phyloP scores from a whole-genome alignment of 2,888 invertebrate species.

The Drosophila melanocephala region DNA sequence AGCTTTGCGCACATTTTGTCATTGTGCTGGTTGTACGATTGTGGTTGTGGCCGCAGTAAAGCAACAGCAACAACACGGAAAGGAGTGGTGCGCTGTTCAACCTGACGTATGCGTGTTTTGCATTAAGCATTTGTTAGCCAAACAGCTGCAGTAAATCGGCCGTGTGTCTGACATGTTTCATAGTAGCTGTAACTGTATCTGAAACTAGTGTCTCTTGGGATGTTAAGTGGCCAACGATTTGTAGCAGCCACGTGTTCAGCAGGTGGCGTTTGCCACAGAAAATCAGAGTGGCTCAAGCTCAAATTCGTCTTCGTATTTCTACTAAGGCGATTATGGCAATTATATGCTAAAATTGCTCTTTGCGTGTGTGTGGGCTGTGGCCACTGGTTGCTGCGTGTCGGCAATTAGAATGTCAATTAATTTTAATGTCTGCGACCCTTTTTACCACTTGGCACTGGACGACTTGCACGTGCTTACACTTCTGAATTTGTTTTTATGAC shows the following conservation, averaged over 20 bases:
- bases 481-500: slow-evolving; percentile 4
- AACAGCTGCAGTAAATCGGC: slow-evolving; percentile 57
- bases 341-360: slow-evolving; percentile 31
- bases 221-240: slow-evolving; percentile 66
- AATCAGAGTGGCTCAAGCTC: neutral
- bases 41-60: slow-evolving; percentile 15
- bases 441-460: slow-evolving; percentile 45
- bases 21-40: slow-evolving; percentile 17
- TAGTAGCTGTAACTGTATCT: slow-evolving; percentile 16
- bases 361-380: neutral
- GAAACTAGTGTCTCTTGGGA: slow-evolving; percentile 30
- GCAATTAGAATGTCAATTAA: slow-evolving; percentile 72
- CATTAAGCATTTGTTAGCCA: slow-evolving; percentile 52
- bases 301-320: neutral
- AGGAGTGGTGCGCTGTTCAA: slow-evolving; percentile 42
- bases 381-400: slow-evolving; percentile 7
- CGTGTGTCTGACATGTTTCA: slow-evolving; percentile 3
- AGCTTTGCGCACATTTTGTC: slow-evolving; percentile 29
- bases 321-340: slow-evolving; percentile 64
- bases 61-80: neutral
- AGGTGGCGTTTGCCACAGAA: slow-evolving; percentile 36
- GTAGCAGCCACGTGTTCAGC: slow-evolving; percentile 28
- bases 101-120: slow-evolving; percentile 68
- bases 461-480: slow-evolving; percentile 38
- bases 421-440: slow-evolving; percentile 68